Evolutionary conservation across 2,888 invertebrate genomes (phyloP).

Genomic region (Nephrotoma appendiculata): DNA sequence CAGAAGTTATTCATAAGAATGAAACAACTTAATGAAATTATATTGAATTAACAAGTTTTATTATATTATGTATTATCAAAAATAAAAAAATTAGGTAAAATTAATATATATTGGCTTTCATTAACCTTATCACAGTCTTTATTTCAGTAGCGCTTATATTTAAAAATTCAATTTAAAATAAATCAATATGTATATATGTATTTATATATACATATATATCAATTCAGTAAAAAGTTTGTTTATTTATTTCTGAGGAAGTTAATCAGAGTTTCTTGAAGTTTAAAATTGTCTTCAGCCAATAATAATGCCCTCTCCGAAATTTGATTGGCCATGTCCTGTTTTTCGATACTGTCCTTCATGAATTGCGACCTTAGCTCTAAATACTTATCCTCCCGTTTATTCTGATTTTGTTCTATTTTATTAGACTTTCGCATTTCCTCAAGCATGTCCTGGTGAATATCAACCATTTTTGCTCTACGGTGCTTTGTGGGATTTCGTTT

Average conservation of each 20-base stretch:
- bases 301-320: background rate
- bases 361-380: background rate
- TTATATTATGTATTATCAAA: too few species aligned
- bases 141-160: too few species aligned
- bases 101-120: too few species aligned
- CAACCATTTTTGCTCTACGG: background rate
- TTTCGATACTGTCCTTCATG: background rate
- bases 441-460: background rate
- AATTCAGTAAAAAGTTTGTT: background rate
- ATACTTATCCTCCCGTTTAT: background rate
- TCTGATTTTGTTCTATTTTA: background rate
- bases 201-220: background rate
- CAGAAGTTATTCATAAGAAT: too few species aligned
- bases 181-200: too few species aligned
- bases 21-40: too few species aligned
- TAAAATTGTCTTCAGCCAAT: background rate
- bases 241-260: background rate
- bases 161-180: too few species aligned
- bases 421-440: background rate
- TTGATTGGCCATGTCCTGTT: background rate
- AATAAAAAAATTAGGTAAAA: too few species aligned
- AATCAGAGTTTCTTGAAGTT: background rate
- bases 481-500: background rate
- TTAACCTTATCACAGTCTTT: too few species aligned
- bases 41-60: too few species aligned